Evolutionary conservation across 2,888 invertebrate genomes (phyloP), one percentile per base, ranked within the genome.

Genomic region (Eupithecia dodoneata): DNA sequence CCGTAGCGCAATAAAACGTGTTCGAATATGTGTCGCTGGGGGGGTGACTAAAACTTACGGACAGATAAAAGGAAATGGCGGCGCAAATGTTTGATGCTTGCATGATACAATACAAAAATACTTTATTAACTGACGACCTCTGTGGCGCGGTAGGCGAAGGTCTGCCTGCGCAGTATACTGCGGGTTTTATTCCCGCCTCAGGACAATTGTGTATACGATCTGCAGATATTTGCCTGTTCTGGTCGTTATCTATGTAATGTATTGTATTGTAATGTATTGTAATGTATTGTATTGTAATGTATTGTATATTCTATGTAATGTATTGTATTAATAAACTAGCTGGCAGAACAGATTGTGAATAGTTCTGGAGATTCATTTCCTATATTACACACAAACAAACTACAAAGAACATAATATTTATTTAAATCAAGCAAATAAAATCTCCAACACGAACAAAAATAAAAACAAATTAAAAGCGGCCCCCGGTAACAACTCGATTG

Each of bases 1-100:
- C 85, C 88, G 87, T 88, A 82, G 85, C 88, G 89, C 87, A 87
- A 87, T 89, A 89, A 88, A 87, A 82, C 80, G 80, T 84, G 83
- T 87, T 87, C 84, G 87, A 85, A 85, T 86, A 86, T 85, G 80
- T 81, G 76, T 75, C 75, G 72, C 67, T 69, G 45, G 42, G 55
- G 41, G 42, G 74, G 71, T 72, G 30, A 69, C 72, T 74, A 49
- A 69, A 74, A 63, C 41, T 18, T 9, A 59, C 45, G 41, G n/a
- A 41, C 42, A 66, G 7, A 66, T 41, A 66, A 66, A 65, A 30
- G 63, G 30, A 30, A 59, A 63, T 63, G 63, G 12, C 10, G 59
- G 59, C 3, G 63, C 63, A 2, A 18, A 30, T 59, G 30, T 4
- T 63, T 63, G 63, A 10, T 63, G 10, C 4, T 30, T 7, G 63